Evolutionary conservation across 1,140 invertebrate genomes (phyloP).

Genomic region (Euura saliciscinereae): DNA sequence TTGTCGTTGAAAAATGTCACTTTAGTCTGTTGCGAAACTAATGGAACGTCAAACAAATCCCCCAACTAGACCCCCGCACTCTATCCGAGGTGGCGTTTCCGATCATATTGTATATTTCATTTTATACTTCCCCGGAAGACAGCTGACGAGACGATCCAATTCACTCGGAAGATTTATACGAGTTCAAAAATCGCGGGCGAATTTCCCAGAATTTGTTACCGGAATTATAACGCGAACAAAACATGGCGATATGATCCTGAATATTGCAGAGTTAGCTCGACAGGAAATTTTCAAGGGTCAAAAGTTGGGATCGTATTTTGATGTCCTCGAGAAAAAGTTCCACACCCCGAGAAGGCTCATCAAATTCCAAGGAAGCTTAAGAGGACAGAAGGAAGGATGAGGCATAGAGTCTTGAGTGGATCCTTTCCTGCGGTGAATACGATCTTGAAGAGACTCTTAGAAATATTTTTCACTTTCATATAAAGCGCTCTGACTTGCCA

Average conservation of each 20-base stretch:
- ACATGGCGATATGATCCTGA: too few relatives aligned
- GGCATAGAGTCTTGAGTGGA: too few relatives aligned
- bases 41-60: constrained; percentile 30
- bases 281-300: constrained; percentile 36
- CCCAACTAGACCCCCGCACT: neutral
- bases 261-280: neutral
- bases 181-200: neutral
- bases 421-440: too few relatives aligned
- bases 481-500: too few relatives aligned
- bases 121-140: constrained; percentile 17
- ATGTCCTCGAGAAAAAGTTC: constrained; percentile 41
- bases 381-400: too few relatives aligned
- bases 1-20: neutral
- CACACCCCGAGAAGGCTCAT: constrained; percentile 14
- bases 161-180: neutral
- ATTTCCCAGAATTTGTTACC: too few relatives aligned
- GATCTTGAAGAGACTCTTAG: too few relatives aligned
- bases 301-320: constrained; percentile 38
- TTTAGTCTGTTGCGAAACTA: constrained; percentile 16
- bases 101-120: constrained; percentile 32
- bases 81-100: constrained; percentile 19
- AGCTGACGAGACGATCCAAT: neutral
- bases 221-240: too few relatives aligned
- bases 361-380: neutral
- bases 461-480: too few relatives aligned